Evolutionary conservation across 1,140 invertebrate genomes (phyloP).

Genomic region (Propsilocerus akamusi): DNA sequence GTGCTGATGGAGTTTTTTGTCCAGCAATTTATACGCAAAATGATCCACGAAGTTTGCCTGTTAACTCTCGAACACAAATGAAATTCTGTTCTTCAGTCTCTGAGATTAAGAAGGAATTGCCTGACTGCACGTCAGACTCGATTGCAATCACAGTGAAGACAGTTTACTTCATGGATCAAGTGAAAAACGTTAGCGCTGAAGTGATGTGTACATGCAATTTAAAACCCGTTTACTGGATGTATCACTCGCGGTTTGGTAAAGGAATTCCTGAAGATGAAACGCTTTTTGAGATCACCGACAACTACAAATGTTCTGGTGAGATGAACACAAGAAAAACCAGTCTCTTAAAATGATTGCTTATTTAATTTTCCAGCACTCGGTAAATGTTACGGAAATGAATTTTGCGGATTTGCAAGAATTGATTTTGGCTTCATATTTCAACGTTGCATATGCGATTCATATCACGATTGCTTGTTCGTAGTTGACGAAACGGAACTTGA

Average conservation of each 20-base stretch:
- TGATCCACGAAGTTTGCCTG: not conserved
- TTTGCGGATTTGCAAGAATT: constrained; percentile 4
- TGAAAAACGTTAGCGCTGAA: not conserved
- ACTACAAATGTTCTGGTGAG: not conserved
- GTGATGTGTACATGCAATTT: not conserved
- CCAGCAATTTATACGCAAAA: not conserved
- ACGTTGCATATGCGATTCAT: not conserved
- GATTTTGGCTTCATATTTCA: constrained; percentile 5
- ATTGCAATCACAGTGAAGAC: not conserved
- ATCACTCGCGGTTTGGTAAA: not conserved
- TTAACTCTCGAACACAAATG: not conserved
- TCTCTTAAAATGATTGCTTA: too few species aligned
- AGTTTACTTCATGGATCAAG: not conserved
- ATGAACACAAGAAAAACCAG: too few species aligned
- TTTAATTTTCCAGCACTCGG: not conserved
- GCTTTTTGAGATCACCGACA: not conserved
- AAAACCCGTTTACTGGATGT: not conserved
- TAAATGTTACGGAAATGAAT: not conserved
- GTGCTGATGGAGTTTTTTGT: not conserved
- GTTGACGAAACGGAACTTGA: not conserved
- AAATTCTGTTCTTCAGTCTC: not conserved
- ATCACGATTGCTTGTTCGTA: not conserved
- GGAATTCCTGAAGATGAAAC: not conserved
- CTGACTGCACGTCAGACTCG: not conserved
- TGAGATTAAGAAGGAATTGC: not conserved